Base-by-base conservation (phyloP, 2,888 invertebrate species). In the Diaphora mendica region DNA sequence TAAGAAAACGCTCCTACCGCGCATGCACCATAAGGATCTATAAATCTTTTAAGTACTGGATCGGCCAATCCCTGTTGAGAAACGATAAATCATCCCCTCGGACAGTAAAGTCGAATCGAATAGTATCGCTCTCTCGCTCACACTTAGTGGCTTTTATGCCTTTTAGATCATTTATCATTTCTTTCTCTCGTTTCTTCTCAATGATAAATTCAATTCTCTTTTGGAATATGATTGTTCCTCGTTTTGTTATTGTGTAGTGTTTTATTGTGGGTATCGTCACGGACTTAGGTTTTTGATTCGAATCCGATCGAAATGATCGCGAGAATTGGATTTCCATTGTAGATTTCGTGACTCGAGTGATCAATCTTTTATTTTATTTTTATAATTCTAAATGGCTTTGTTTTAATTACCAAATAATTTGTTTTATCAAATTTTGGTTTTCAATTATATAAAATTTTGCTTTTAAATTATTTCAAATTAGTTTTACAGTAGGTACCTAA, bases 141-240 rank as follows among this genome's bases (percentile, higher is more conserved):
- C 93, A 89, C 95, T 82, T 89, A 85, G 76, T 80, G 80, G 78
- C 81, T 77, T 86, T 87, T 88, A 89, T 87, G 87, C 86, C 83
- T 85, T 82, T 85, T 81, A 85, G 91, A 93, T 95, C 94, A 95
- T 95, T 95, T 95, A 95, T 95, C 95, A 95, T 94, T 92, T 91
- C 89, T 89, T 90, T 91, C 92, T 95, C 94, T 94, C 95, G 92
- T 91, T 94, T 88, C 91, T 93, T 91, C 94, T 87, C 94, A 94
- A 93, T 95, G 94, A 95, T 95, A 95, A 95, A 95, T 95, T 95
- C 95, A 95, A 95, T 95, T 94, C 95, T 94, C 93, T 93, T 94
- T 94, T 92, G 85, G 94, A 93, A 92, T 95, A 95, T 95, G 94
- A 95, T 95, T 94, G 95, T 95, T 94, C 93, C 88, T 94, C 88